phyloP scores from a whole-genome alignment of 1,140 invertebrate species.

The Aradophagus sp. region DNA sequence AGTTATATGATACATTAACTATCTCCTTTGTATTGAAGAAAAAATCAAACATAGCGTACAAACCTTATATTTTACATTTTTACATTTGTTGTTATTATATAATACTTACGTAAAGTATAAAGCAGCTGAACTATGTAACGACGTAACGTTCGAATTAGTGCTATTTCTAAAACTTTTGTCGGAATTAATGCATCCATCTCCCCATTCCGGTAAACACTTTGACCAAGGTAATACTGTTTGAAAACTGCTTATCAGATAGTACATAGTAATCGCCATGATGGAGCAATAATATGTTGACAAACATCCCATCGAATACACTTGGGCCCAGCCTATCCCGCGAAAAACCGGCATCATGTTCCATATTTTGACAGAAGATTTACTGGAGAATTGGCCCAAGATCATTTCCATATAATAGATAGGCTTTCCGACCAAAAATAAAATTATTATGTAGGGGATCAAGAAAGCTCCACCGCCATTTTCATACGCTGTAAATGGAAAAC shows the following conservation, averaged over 20 bases:
- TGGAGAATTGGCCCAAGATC: constrained; percentile 86
- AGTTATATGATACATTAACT: too few relatives aligned
- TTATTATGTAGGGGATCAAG: constrained; percentile 90
- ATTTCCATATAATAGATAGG: constrained; percentile 95
- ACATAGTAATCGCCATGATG: constrained; percentile 75
- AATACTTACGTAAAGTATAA: constrained; percentile 77
- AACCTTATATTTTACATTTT: background rate
- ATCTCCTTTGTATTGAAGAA: too few relatives aligned
- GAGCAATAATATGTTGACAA: constrained; percentile 87
- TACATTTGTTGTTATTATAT: background rate
- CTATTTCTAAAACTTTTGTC: constrained; percentile 51
- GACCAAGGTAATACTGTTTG: constrained; percentile 80
- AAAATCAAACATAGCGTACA: background rate
- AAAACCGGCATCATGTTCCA: constrained; percentile 74
- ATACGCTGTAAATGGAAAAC: constrained; percentile 91
- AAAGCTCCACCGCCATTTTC: constrained; percentile 90
- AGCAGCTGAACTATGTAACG: constrained; percentile 76
- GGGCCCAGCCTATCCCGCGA: constrained; percentile 86
- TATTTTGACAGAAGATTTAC: constrained; percentile 82
- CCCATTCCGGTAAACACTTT: constrained; percentile 79
- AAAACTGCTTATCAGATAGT: constrained; percentile 83
- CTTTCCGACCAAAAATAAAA: constrained; percentile 88
- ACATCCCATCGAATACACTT: constrained; percentile 82
- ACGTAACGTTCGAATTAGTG: constrained; percentile 35
- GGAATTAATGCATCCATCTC: constrained; percentile 73